These are phyloP conservation scores for Mechanitis mazaeus DNA, from an alignment of 2,888 invertebrate genomes.

Conservation along the genomic window DNA sequence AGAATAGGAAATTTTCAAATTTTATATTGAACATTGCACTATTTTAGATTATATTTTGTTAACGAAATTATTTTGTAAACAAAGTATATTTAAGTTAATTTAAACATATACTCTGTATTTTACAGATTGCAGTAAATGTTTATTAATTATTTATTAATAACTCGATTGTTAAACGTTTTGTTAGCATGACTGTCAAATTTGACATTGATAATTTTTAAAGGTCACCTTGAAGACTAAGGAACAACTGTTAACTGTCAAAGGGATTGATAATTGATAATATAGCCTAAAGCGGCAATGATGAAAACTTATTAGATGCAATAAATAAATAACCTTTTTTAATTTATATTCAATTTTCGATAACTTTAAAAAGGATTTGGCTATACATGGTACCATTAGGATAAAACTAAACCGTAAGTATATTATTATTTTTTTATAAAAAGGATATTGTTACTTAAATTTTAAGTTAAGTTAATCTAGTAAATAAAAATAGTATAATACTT, in stretches of 20 bases:
- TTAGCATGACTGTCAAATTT: slow-evolving; percentile 12
- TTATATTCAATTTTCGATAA: too few relatives aligned
- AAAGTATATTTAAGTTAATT: too few relatives aligned
- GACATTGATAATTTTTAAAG: slow-evolving; percentile 15
- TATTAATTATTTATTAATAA: not conserved
- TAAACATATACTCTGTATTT: too few relatives aligned
- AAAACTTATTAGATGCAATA: not conserved
- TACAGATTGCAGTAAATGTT: not conserved
- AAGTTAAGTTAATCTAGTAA: too few relatives aligned
- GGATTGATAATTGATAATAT: not conserved
- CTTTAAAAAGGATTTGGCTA: not conserved
- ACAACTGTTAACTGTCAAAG: slow-evolving; percentile 1
- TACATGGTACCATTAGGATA: not conserved
- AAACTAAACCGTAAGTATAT: not conserved
- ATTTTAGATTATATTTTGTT: too few relatives aligned
- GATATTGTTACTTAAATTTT: not conserved
- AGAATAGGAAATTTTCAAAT: too few relatives aligned
- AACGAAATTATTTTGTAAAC: too few relatives aligned
- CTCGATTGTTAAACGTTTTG: too few relatives aligned
- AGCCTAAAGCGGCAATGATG: slow-evolving; percentile 2
- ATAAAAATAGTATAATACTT: too few relatives aligned
- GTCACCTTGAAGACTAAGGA: slow-evolving; percentile 10
- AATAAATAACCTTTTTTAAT: not conserved
- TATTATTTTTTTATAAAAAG: not conserved
- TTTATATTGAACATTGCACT: too few relatives aligned